Base-by-base conservation (phyloP, 1,140 invertebrate species). In the Drosophila pachea region DNA sequence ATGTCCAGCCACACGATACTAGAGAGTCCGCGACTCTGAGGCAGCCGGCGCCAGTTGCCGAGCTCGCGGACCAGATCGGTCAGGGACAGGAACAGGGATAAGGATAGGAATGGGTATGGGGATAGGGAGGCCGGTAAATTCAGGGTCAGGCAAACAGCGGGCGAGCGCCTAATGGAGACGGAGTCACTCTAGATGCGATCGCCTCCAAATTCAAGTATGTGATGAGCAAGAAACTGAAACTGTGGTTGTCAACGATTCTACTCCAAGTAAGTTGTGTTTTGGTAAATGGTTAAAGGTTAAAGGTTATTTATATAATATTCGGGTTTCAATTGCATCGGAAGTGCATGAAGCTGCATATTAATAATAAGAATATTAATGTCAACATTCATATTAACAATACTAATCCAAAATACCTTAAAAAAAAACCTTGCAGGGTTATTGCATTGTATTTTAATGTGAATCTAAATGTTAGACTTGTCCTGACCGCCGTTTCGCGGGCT, bases 11-110 rank as follows among this genome's bases (percentile, higher is more conserved):
- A 88, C 8, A 88, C 86, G 8, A 76, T 88, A 5, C 36, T 88
- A 31, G 87, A 88, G 65, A 88, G 87, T 64, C 87, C 87, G 47
- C 68, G 87, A 0, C 87, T 88, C 64, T 88, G 87, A 88, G 79
- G 42, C 47, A 54, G 67, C 50, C 63, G 65, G 29, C 60, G 55
- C 32, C 33, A 42, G 55, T 47, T 16, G 40, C n/a, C 38, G 11
- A n/a, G 11, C 11, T 11, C 48, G n/a, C 8, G 35, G 50, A 32
- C 22, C 22, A 40, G 58, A 6, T 36, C 50, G 43, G 53, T 58
- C 29, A 42, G 31, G 42, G 73, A 75, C 9, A 38, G 8, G 8
- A 48, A 32, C 2, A 4, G 22, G 45, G 14, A 60, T 14, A 49
- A 16, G 35, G 48, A 62, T 11, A 32, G 38, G n/a, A 38, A 52